Evolutionary conservation across 2,113 vertebrate genomes (phyloP).

Genomic region (Oceanites oceanicus): DNA sequence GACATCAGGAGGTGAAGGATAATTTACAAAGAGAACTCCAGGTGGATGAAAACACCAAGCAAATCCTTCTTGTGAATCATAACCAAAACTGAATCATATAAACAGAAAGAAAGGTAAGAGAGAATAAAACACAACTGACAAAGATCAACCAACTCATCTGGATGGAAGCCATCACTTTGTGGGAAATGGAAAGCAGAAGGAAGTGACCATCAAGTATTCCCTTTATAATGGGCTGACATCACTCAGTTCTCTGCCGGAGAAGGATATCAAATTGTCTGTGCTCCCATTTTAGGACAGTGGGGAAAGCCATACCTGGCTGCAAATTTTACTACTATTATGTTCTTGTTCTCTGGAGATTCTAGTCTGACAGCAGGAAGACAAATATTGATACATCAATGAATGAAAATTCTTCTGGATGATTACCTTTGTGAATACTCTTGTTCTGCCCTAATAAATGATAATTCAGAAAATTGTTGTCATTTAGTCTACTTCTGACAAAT

Average conservation of each 20-base stretch:
- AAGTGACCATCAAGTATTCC: conserved; percentile 17
- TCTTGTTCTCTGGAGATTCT: background rate
- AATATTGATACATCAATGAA: background rate
- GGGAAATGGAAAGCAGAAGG: conserved; percentile 36
- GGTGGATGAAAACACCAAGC: background rate
- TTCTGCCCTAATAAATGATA: background rate
- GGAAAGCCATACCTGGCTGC: conserved; percentile 23
- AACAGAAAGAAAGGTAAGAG: background rate
- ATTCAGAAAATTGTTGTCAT: conserved; percentile 22
- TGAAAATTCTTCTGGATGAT: background rate
- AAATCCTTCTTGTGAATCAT: background rate
- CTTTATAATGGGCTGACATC: conserved; percentile 19
- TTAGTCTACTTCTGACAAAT: background rate
- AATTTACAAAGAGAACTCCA: background rate
- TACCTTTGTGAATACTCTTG: background rate
- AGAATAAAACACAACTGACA: background rate
- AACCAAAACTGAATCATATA: background rate
- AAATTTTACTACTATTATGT: conserved; percentile 4
- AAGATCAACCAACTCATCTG: background rate
- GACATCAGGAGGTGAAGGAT: background rate
- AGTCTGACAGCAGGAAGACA: conserved; percentile 22
- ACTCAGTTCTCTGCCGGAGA: background rate
- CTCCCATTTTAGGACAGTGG: background rate
- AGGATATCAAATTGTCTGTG: background rate
- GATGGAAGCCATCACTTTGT: background rate